Evolutionary conservation across 2,113 vertebrate genomes (phyloP).

Genomic region (Cacatua alba): DNA sequence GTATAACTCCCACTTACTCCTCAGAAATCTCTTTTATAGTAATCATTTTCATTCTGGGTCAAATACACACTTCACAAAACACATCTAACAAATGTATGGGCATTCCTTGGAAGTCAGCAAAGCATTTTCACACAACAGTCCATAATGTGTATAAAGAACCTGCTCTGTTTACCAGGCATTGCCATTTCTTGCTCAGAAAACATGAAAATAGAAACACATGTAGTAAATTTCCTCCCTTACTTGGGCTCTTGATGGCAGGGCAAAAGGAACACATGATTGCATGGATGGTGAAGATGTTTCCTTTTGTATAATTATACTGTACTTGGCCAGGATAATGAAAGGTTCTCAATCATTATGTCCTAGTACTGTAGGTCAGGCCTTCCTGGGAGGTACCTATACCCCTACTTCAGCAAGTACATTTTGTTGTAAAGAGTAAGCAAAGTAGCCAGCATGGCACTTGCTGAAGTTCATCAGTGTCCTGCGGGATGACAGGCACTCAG

Average conservation of each 20-base stretch:
- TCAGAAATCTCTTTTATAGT: background rate
- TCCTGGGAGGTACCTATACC: background rate
- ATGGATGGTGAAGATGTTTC: background rate
- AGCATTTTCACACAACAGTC: constrained; percentile 25
- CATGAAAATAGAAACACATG: background rate
- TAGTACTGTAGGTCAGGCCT: background rate
- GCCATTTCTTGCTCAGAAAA: constrained; percentile 21
- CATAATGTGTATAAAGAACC: background rate
- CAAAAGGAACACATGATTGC: background rate
- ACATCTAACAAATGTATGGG: constrained; percentile 6
- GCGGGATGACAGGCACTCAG: background rate
- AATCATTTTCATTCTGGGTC: constrained; percentile 10
- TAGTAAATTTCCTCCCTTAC: background rate
- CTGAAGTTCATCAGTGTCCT: background rate
- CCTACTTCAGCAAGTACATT: background rate
- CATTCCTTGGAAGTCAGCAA: background rate
- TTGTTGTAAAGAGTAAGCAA: background rate
- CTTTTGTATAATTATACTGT: background rate
- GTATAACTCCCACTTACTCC: background rate
- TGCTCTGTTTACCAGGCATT: background rate
- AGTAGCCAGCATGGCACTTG: background rate
- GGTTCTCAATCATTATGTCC: background rate
- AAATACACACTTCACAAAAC: constrained; percentile 11
- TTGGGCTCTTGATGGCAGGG: background rate
- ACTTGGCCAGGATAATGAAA: background rate